phyloP scores from a whole-genome alignment of 2,113 vertebrate species.

The Axis porcinus region DNA sequence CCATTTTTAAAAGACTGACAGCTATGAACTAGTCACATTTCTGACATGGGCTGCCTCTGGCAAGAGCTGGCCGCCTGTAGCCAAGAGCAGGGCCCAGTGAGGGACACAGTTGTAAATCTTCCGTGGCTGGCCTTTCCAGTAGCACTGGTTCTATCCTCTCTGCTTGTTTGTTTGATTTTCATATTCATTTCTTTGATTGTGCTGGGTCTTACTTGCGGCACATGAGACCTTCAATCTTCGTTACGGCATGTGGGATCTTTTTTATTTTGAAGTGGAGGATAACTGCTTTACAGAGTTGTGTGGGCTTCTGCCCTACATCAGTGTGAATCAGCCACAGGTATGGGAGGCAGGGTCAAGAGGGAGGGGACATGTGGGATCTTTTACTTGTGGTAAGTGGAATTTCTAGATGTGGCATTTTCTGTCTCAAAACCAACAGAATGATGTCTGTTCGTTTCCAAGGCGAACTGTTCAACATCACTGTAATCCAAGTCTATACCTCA shows the following conservation, averaged over 20 bases:
- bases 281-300: neutral
- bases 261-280: neutral
- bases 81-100: neutral
- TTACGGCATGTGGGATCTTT: neutral
- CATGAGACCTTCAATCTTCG: accelerated
- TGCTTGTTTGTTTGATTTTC: neutral
- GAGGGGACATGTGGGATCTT: neutral
- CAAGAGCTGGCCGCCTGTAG: neutral
- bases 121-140: neutral
- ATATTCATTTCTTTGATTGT: neutral
- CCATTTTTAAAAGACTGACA: neutral
- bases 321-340: neutral
- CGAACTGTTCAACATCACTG: neutral
- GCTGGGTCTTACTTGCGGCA: neutral
- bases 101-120: neutral
- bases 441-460: neutral
- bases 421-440: neutral
- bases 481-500: neutral
- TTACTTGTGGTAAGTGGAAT: neutral
- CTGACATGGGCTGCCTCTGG: neutral
- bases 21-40: neutral
- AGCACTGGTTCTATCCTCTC: neutral
- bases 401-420: neutral
- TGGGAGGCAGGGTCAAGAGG: neutral
- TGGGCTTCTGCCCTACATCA: neutral